Base-by-base conservation (phyloP, 2,113 vertebrate genomes). In the Misgurnus mizolepis region DNA sequence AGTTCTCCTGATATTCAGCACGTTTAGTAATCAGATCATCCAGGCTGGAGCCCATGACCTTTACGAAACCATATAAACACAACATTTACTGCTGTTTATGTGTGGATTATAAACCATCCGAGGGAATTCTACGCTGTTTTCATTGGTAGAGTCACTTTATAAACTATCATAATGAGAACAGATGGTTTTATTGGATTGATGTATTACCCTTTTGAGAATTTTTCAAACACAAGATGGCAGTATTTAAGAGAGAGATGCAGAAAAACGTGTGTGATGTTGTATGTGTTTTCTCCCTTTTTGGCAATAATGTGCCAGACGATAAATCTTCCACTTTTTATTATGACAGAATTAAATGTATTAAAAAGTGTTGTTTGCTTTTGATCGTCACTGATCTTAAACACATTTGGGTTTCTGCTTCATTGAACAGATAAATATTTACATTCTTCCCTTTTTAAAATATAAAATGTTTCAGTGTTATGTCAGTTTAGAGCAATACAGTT, bases 1-100 rank as follows among this genome's bases (percentile, higher is more conserved):
- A 99, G 71, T 92, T 91, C 76, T 95, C 89, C 84, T 88, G 94
- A 83, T 99, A 99, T 66, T 94, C 89, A 7, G 89, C 88, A 90
- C 96, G 96, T 75, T 93, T 92, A 27, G 85, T 67, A 5, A 95
- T 94, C 67, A 94, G 89, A 86, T 92, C 93, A 78, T 96, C 89
- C 56, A 98, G 92, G 56, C 94, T 40, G 12, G 95, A 95, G 45
- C 91, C 94, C 78, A 88, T 90, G 73, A 89, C 95, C 95, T 98
- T 87, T 45, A 71, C 80, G 45, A 43, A 66, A 85, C 9, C 12
- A 74, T 5, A 64, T 60, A 55, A 53, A 66, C 47, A 49, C 4
- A 2, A 56, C 22, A 50, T 70, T 40, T 64, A 6, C 39, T 39
- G 18, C 14, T 22, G 72, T 6, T 27, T 17, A 3, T 4, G 55